These are phyloP conservation scores for Minunthozetes semirufus DNA, from an alignment of 2,888 invertebrate species.

Conservation along the genomic window DNA sequence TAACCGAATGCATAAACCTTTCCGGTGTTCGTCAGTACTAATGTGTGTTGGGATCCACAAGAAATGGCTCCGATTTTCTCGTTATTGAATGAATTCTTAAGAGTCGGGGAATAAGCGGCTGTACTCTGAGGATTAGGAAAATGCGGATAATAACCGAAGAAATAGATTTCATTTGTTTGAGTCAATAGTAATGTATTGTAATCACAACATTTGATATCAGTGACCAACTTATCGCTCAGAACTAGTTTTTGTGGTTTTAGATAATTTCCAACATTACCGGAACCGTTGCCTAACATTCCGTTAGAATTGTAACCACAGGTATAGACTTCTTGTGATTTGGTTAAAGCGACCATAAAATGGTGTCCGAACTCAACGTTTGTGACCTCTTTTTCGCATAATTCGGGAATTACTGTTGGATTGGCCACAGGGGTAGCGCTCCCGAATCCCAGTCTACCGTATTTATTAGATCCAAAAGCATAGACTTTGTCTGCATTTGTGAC, in stretches of 20 bases:
- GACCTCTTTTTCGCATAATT: conserved; percentile 5
- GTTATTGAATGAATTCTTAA: too few species aligned
- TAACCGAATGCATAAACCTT: conserved; percentile 64
- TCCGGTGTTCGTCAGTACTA: conserved; percentile 48
- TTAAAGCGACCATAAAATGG: background rate
- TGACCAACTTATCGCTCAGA: background rate
- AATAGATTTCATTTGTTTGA: too few species aligned
- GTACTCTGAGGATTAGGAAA: too few species aligned
- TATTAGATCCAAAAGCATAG: conserved; percentile 20
- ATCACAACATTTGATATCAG: background rate
- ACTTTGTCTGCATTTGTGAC: background rate
- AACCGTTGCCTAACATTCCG: conserved; percentile 27
- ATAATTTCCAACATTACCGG: background rate
- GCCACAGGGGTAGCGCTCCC: background rate
- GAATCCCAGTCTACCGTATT: background rate
- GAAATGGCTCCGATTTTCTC: background rate
- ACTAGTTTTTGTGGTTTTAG: background rate
- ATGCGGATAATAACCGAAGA: too few species aligned
- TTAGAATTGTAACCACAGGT: conserved; percentile 12
- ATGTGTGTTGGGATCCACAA: conserved; percentile 45
- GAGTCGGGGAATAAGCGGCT: background rate
- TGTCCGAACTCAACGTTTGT: background rate
- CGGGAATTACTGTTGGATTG: background rate
- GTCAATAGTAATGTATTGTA: too few species aligned
- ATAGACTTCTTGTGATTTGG: background rate